Conservation (phyloP, 2,888 invertebrate genomes). For the Chalcosyrphus nemorum region DNA sequence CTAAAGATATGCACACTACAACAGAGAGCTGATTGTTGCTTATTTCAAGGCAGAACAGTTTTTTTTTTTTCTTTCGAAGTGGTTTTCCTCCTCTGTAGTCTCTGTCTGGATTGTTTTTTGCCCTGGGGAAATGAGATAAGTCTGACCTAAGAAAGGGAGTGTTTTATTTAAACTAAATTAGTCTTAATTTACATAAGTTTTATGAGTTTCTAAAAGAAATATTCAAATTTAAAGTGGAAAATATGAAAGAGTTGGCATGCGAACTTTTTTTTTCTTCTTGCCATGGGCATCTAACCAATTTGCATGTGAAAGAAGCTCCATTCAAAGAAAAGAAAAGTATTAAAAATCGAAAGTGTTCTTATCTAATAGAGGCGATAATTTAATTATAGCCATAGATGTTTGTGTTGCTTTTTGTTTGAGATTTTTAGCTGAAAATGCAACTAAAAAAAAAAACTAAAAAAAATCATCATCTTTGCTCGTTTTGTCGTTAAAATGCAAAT, state of each 20-base stretch:
- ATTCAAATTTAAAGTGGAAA: background rate
- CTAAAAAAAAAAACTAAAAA: background rate
- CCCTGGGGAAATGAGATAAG: slow-evolving; percentile 8
- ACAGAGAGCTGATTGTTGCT: slow-evolving; percentile 58
- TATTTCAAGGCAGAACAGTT: slow-evolving; percentile 70
- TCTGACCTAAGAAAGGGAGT: slow-evolving; percentile 39
- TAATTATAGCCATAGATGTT: background rate
- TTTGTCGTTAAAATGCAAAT: background rate
- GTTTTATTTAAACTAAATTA: slow-evolving; percentile 17
- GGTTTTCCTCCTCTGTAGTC: slow-evolving; percentile 58
- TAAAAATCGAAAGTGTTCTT: slow-evolving; percentile 22
- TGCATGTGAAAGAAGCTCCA: background rate
- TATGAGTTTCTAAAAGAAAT: background rate
- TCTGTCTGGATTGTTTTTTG: background rate
- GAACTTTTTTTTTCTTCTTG: too few species aligned
- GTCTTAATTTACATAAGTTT: slow-evolving; percentile 20
- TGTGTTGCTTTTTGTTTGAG: background rate
- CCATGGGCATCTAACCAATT: background rate
- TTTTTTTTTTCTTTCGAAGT: slow-evolving; percentile 44
- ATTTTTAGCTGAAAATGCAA: background rate
- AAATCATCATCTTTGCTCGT: background rate
- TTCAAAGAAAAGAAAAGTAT: background rate
- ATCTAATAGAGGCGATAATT: background rate
- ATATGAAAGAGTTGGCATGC: slow-evolving; percentile 35
- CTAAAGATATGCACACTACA: slow-evolving; percentile 50